A percentile compares a stretch with the other conserved stretches of the same genome.
Conservation (phyloP, 2,113 vertebrate species). For the Emydura subglobosa region DNA sequence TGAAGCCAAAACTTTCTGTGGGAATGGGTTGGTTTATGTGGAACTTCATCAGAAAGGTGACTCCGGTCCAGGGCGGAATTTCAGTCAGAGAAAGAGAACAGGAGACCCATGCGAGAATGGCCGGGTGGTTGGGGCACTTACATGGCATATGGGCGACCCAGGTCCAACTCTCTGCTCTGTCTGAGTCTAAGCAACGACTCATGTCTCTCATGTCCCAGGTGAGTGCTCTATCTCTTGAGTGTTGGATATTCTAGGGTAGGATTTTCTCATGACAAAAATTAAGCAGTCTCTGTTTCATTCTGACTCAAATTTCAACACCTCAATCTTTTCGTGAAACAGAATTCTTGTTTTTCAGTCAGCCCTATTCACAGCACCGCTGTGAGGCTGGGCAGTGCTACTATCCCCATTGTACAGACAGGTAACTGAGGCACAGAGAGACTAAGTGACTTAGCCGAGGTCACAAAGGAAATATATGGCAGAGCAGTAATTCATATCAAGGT, state of each 20-base stretch:
- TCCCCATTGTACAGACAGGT: background rate
- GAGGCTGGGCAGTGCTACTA: background rate
- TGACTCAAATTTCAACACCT: background rate
- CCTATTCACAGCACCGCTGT: background rate
- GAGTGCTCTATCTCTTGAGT: background rate
- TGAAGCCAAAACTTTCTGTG: background rate
- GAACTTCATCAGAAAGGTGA: background rate
- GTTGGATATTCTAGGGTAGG: background rate
- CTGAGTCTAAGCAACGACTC: background rate
- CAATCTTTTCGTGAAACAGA: background rate
- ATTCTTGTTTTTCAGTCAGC: background rate
- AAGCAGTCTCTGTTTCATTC: background rate
- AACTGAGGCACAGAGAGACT: background rate
- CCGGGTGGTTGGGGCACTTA: background rate
- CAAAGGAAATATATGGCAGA: background rate
- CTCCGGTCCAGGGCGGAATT: background rate
- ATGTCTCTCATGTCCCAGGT: background rate
- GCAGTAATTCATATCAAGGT: fast-evolving
- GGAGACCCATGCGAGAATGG: background rate
- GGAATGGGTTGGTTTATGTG: background rate
- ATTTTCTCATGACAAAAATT: background rate
- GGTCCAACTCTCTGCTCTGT: background rate
- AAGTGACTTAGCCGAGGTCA: background rate
- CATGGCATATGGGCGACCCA: background rate
- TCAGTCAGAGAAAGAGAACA: background rate